Evolutionary conservation across 2,113 vertebrate genomes (phyloP).

Genomic region (Microtus pennsylvanicus): DNA sequence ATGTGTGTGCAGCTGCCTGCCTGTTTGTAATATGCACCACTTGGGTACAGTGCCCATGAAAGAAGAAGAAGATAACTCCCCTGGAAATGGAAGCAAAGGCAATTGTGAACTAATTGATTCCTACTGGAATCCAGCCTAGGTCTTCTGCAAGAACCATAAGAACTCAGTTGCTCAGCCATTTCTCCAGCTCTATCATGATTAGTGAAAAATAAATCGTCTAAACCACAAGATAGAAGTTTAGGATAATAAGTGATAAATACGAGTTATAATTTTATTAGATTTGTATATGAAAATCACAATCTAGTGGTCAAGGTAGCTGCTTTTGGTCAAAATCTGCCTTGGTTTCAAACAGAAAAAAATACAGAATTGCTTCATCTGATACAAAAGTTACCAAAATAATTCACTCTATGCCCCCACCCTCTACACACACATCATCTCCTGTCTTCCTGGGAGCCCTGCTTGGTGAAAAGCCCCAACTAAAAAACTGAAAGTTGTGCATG

Average conservation of each 20-base stretch:
- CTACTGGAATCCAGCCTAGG: neutral
- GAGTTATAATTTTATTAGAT: constrained; percentile 1
- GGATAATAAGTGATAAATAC: neutral
- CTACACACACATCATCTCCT: neutral
- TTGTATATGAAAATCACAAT: neutral
- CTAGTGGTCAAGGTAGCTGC: neutral
- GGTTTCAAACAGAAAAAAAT: neutral
- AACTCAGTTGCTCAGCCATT: neutral
- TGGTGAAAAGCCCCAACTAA: constrained; percentile 3
- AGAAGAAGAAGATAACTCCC: neutral
- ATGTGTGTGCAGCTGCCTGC: neutral
- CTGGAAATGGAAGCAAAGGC: neutral
- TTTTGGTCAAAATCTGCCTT: neutral
- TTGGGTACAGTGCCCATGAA: neutral
- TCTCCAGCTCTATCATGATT: neutral
- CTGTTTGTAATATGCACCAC: neutral
- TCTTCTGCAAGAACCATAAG: neutral
- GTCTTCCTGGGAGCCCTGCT: neutral
- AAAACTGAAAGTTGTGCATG: constrained; percentile 6
- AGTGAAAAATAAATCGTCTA: neutral
- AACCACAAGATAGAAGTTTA: neutral
- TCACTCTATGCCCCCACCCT: neutral
- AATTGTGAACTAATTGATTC: neutral
- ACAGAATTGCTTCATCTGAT: neutral
- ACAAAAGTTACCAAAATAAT: neutral